Conservation (phyloP, 1,140 invertebrate species). For the Aphelinus atriplicis region DNA sequence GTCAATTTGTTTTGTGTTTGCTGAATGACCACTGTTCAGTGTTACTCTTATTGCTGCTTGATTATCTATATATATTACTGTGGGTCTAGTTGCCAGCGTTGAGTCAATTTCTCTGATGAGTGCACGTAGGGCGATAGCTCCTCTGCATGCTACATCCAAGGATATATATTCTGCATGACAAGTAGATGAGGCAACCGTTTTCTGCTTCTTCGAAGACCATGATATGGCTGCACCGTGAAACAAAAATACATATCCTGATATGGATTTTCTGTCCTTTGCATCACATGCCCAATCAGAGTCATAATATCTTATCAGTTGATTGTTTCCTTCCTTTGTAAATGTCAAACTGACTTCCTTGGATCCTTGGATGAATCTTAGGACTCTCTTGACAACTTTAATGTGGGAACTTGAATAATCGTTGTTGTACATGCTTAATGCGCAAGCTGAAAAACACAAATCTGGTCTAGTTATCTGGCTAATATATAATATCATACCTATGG, state of each 20-base stretch:
- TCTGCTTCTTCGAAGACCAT: conserved; percentile 13
- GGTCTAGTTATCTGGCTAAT: conserved; percentile 19
- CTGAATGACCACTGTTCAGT: no score
- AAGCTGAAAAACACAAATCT: not conserved
- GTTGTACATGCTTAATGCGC: not conserved
- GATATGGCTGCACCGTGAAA: not conserved
- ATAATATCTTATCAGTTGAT: not conserved
- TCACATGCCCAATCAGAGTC: conserved; percentile 17
- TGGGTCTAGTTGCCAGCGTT: not conserved
- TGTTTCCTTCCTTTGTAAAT: not conserved
- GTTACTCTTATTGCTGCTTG: not conserved
- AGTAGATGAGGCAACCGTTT: conserved; percentile 1
- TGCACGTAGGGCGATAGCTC: not conserved
- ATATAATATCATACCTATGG: conserved; percentile 16
- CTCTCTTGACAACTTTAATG: not conserved
- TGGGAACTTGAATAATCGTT: not conserved
- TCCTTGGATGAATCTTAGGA: conserved; percentile 6
- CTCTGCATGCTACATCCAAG: not conserved
- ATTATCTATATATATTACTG: not conserved
- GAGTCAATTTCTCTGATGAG: not conserved
- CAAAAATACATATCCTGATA: conserved; percentile 11
- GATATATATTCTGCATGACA: conserved; percentile 8
- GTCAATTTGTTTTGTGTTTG: not conserved
- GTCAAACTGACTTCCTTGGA: not conserved
- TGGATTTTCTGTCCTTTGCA: not conserved